Evolutionary conservation across 2,113 vertebrate species (phyloP).

Genomic region (Recurvirostra avosetta): DNA sequence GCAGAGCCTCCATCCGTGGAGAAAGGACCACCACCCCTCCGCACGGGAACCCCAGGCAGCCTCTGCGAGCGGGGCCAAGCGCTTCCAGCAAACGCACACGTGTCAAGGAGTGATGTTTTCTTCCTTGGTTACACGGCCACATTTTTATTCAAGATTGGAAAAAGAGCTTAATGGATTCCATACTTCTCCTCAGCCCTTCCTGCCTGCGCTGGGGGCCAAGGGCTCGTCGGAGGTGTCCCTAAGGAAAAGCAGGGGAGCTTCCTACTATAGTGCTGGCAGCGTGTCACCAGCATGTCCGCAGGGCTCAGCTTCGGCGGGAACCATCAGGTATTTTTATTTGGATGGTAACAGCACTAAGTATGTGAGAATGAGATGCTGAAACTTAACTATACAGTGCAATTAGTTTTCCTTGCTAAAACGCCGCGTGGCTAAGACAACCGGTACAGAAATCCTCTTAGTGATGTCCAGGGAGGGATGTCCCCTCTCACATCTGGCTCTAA

Average conservation of each 20-base stretch:
- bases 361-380: neutral
- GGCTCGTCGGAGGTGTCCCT: neutral
- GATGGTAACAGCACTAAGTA: neutral
- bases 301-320: neutral
- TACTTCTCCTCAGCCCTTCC: neutral
- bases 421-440: neutral
- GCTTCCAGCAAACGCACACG: rapidly evolving
- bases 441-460: neutral
- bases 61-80: neutral
- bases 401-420: neutral
- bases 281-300: neutral
- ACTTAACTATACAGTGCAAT: neutral
- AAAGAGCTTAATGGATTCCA: neutral
- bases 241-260: neutral
- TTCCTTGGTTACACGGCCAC: neutral
- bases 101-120: neutral
- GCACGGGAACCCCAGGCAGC: neutral
- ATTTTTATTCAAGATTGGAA: neutral
- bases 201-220: neutral
- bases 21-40: neutral
- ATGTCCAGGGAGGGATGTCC: neutral
- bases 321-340: neutral
- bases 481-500: neutral
- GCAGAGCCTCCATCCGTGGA: neutral
- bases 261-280: neutral